Conservation (phyloP, 1,140 invertebrate genomes). For the Piezodorus guildinii region DNA sequence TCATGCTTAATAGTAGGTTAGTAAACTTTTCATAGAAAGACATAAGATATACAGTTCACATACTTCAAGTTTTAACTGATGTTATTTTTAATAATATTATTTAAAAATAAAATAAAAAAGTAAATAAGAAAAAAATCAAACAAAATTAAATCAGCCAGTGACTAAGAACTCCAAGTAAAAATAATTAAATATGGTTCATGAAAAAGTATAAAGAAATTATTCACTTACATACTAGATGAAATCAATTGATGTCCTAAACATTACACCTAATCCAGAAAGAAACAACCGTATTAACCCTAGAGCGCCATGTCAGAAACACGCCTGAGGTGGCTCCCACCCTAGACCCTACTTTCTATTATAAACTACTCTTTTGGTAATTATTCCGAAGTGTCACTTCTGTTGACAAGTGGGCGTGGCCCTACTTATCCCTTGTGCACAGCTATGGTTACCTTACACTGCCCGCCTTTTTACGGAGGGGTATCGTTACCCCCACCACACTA, state of each 20-base stretch:
- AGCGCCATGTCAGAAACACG: conserved; percentile 7
- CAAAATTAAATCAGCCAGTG: no score
- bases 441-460: no score
- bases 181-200: no score
- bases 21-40: conserved; percentile 5
- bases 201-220: no score
- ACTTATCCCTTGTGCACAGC: no score
- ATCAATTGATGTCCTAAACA: background rate
- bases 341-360: background rate
- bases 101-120: background rate
- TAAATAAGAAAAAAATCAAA: no score
- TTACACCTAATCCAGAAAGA: background rate
- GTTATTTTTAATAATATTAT: background rate
- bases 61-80: background rate
- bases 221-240: background rate
- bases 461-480: no score
- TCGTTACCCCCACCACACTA: no score
- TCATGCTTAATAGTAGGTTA: conserved; percentile 20
- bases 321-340: background rate
- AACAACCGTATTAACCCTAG: background rate
- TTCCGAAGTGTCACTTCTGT: no score
- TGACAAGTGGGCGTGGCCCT: no score
- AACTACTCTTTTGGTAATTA: no score
- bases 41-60: background rate
- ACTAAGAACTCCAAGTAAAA: no score